Evolutionary conservation across 2,888 invertebrate genomes (phyloP).

Genomic region (Hesperia comma): DNA sequence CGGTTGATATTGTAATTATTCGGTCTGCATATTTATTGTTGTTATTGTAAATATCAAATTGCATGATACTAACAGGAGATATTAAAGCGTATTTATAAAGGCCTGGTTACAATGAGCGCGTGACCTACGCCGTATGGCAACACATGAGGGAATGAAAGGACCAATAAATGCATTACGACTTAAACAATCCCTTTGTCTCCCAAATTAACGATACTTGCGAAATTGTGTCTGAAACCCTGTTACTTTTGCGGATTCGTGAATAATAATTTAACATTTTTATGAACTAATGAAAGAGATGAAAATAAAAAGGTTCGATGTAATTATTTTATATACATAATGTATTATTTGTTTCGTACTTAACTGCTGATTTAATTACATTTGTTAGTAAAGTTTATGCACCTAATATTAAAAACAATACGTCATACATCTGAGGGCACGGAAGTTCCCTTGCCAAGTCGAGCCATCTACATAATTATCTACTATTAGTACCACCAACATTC

Average conservation of each 20-base stretch:
- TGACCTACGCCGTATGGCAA: conserved; percentile 61
- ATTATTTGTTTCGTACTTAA: too few species aligned
- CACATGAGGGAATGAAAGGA: conserved; percentile 3
- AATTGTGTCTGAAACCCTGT: conserved; percentile 1
- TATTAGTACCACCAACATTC: too few species aligned
- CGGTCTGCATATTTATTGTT: not conserved
- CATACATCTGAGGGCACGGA: too few species aligned
- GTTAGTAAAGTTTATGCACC: too few species aligned
- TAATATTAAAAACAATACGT: too few species aligned
- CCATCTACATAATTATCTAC: too few species aligned
- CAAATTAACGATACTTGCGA: conserved; percentile 19
- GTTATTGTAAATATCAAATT: conserved; percentile 38
- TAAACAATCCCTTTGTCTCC: conserved; percentile 16
- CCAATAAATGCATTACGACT: conserved; percentile 36
- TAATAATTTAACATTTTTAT: not conserved
- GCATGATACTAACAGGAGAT: conserved; percentile 42
- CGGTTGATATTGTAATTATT: conserved; percentile 29
- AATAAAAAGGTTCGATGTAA: too few species aligned
- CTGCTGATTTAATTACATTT: too few species aligned
- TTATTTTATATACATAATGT: too few species aligned
- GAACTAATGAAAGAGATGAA: too few species aligned
- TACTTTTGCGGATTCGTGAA: not conserved
- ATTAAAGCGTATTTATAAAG: conserved; percentile 54
- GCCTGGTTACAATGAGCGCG: conserved; percentile 54
- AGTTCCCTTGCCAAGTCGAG: too few species aligned